Percentiles rank a stretch among this genome's conserved stretches.
These are phyloP conservation scores for Lagodon rhomboides DNA, from an alignment of 2,797 vertebrate genomes.

Conservation along the genomic window DNA sequence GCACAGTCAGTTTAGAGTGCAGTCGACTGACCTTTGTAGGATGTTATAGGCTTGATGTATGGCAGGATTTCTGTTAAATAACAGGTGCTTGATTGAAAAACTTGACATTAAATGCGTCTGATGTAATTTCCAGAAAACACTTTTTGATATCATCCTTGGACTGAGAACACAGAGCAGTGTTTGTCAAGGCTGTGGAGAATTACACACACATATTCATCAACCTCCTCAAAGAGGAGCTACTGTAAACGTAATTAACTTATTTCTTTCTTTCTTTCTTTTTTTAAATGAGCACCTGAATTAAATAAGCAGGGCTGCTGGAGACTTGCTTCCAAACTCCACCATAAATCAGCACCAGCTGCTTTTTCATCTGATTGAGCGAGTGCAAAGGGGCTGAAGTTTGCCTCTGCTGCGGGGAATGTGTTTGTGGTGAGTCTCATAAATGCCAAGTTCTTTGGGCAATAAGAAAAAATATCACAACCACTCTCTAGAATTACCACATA, in stretches of 20 bases:
- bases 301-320: slow-evolving; percentile 70
- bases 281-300: slow-evolving; percentile 75
- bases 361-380: slow-evolving; percentile 79
- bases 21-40: slow-evolving; percentile 58
- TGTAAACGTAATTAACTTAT: slow-evolving; percentile 79
- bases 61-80: slow-evolving; percentile 38
- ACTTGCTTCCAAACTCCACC: slow-evolving; percentile 74
- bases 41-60: slow-evolving; percentile 22
- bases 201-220: slow-evolving; percentile 61
- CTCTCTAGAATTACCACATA: slow-evolving; percentile 87
- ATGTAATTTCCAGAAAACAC: slow-evolving; percentile 26
- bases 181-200: slow-evolving; percentile 55
- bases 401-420: slow-evolving; percentile 81
- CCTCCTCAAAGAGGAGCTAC: slow-evolving; percentile 54
- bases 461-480: slow-evolving; percentile 87
- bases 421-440: slow-evolving; percentile 87
- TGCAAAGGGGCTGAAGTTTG: slow-evolving; percentile 77
- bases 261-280: slow-evolving; percentile 59
- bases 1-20: slow-evolving; percentile 39
- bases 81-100: slow-evolving; percentile 43
- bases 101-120: slow-evolving; percentile 28
- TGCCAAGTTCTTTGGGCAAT: slow-evolving; percentile 87
- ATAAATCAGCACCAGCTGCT: slow-evolving; percentile 81
- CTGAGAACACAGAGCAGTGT: slow-evolving; percentile 33
- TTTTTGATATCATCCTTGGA: slow-evolving; percentile 14